phyloP scores from a whole-genome alignment of 2,113 vertebrate genomes.

The Loxodonta africana region DNA sequence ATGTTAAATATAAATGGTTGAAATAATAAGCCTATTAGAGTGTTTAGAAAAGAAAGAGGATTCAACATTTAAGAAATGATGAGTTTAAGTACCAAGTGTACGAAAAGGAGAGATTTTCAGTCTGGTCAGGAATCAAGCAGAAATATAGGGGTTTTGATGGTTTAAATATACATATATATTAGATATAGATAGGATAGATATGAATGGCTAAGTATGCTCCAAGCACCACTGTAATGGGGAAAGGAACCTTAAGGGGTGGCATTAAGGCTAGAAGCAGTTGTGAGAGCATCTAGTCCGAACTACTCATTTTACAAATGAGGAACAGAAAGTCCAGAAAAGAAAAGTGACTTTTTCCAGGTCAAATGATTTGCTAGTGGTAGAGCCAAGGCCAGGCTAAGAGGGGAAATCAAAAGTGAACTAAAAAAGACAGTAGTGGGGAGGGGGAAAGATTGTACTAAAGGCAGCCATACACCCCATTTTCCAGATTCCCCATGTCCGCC shows the following conservation, averaged over 20 bases:
- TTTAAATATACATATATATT: not conserved
- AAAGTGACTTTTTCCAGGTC: conserved; percentile 1
- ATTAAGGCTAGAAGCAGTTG: not conserved
- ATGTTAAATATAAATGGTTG: conserved; percentile 87
- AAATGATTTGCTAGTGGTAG: not conserved
- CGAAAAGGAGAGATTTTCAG: not conserved
- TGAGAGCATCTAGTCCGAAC: not conserved
- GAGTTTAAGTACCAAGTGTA: conserved; percentile 54
- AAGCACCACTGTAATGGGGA: not conserved
- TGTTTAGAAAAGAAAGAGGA: conserved; percentile 76
- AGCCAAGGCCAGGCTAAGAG: conserved; percentile 27
- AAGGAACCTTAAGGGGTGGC: not conserved
- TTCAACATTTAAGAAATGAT: conserved; percentile 66
- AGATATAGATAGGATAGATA: not conserved
- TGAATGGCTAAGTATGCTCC: not conserved
- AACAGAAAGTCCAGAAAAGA: not conserved
- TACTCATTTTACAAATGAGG: not conserved
- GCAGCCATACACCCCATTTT: not conserved
- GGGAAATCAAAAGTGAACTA: not conserved
- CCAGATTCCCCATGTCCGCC: not conserved
- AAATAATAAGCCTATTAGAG: conserved; percentile 84
- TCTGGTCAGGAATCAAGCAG: conserved; percentile 51
- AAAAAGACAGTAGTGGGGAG: not conserved
- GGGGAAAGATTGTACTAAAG: not conserved
- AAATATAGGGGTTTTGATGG: not conserved